Evolutionary conservation across 2,797 vertebrate species (phyloP), one percentile per base, ranked within the genome.

Genomic region (Sus cebifrons): DNA sequence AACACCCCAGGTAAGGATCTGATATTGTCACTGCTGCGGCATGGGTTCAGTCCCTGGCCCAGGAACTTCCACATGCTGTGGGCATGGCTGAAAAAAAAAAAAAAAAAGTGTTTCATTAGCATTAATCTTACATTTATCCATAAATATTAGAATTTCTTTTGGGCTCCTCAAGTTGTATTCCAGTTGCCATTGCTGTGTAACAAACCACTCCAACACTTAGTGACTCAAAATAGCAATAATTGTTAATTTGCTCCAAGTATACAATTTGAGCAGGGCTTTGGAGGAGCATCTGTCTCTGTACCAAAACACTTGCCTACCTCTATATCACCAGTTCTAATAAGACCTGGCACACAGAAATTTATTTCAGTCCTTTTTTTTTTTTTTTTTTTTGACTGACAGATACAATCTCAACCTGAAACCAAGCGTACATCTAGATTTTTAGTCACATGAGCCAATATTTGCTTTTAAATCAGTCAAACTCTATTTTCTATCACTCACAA

Each of bases 171-270:
- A 40, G 71, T 81, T 21, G 29, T 74, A 6, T 74, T 95, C 52
- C 25, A 20, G 44, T 58, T 56, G 60, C 60, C 32, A 79, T 8
- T 40, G 52, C 29, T 60, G 18, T 16, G 2, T 15, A 75, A 67
- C 6, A 71, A 93, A 49, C 7, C 25, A 78, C 49, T 94, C 17
- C 32, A 86, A 87, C 85, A 32, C 27, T 71, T 29, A 67, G 14
- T 90, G 58, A 10, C 14, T 93, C 91, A 74, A 71, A 84, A 79
- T 29, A 70, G 16, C 29, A 65, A 52, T 17, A 65, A 40, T 77
- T 36, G 56, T 44, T 92, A 71, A 77, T 85, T 85, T 96, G 10
- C 54, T 95, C 27, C n/a, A 62, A 89, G 27, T 49, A 20, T 32
- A n/a, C 13, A 18, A 27, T 62, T 12, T 90, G 67, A 58, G 60